These are phyloP conservation scores for Bos taurus DNA, from an alignment of 2,113 vertebrate genomes.

Conservation along the genomic window ARS-UCD2.0 NC_037357.1:6773501-6774000, in stretches of 20 bases:
- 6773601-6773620: neutral
- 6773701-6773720: neutral
- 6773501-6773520: neutral
- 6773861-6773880: conserved; percentile 1
- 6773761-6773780: neutral
- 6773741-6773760: neutral
- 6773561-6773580: neutral
- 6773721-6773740: neutral
- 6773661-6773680: neutral
- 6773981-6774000: conserved; percentile 56
- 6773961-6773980: conserved; percentile 47
- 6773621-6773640: neutral
- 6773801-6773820: conserved; percentile 15
- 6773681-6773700: neutral
- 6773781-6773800: neutral
- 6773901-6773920: conserved; percentile 14
- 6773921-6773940: conserved; percentile 19
- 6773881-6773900: neutral
- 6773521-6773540: neutral
- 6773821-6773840: neutral
- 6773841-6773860: neutral
- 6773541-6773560: neutral
- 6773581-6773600: conserved; percentile 5
- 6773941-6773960: conserved; percentile 53
- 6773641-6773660: neutral